phyloP scores from a whole-genome alignment of 2,797 vertebrate genomes.

The Zonotrichia albicollis region DNA sequence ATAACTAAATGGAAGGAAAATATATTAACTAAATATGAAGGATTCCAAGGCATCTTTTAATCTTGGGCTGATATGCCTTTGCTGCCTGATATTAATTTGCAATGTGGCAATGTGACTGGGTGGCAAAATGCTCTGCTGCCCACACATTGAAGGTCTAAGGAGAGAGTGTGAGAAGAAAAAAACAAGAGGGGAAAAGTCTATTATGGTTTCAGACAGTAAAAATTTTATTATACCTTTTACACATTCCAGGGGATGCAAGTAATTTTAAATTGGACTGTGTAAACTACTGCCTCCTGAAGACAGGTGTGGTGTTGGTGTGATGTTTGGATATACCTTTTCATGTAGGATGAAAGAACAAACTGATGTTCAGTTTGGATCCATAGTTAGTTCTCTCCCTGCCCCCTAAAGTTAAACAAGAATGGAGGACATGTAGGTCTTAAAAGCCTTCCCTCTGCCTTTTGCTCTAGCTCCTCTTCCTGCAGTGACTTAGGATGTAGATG shows the following conservation, averaged over 20 bases:
- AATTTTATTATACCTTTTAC: background rate
- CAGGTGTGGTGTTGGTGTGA: background rate
- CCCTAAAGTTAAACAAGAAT: background rate
- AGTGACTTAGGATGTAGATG: background rate
- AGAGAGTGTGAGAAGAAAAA: constrained; percentile 2
- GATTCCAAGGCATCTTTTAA: background rate
- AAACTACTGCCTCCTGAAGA: background rate
- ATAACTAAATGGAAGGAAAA: background rate
- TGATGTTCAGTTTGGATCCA: background rate
- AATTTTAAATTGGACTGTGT: background rate
- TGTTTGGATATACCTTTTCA: background rate
- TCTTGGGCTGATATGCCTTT: background rate
- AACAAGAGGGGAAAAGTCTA: background rate
- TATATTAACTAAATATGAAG: background rate
- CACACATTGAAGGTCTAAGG: background rate
- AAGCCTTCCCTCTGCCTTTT: background rate
- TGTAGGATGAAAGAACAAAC: background rate
- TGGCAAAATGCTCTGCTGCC: background rate
- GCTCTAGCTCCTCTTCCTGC: background rate
- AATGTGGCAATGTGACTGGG: background rate
- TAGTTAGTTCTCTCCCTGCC: background rate
- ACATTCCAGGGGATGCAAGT: background rate
- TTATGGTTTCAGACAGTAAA: constrained; percentile 4
- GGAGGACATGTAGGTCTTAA: background rate
- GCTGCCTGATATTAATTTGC: background rate